Base-by-base conservation (phyloP, 2,888 invertebrate genomes). In the Spilarctia lutea region DNA sequence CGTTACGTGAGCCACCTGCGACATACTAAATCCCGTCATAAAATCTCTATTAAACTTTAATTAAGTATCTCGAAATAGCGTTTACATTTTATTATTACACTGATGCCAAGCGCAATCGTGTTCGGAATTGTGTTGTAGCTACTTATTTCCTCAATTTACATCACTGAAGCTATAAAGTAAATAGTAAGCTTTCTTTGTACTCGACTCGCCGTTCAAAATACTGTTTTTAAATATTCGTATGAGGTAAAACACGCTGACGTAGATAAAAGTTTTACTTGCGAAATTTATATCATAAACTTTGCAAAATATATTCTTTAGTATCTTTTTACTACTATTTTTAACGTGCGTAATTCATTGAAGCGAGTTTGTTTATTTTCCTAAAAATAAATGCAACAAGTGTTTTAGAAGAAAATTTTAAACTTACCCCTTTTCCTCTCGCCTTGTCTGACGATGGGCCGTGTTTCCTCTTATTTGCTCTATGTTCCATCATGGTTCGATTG, bases 401-500 rank as follows among this genome's bases (percentile, higher is more conserved):
- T 63, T 63, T 18, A 30, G 27, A 13, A 2, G 30, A 7, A 10
- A 33, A 68, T 65, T 71, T 68, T 73, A 82, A 82, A 91, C 94
- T 94, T 82, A 95, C 95, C 93, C 91, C 92, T 86, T 94, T 94
- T 83, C 90, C 93, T 81, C 89, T 93, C 77, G 91, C 85, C 75
- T 91, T 93, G 89, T 94, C 94, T 88, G 91, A 83, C 48, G 89
- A 79, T 72, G 89, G 90, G 27, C 83, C 82, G 75, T 90, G 90
- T 81, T 89, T 91, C 83, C 86, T 91, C 85, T 86, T 92, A 85
- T 87, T 90, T 84, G 75, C 69, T 84, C 77, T 81, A 66, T 79
- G 70, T 80, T 81, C 80, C 83, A 73, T 79, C 79, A 85, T 82
- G 70, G 72, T 82, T 77, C 69, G 81, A 79, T 78, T 77, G 76